Conservation (phyloP, 2,888 invertebrate genomes). For the Cephus sareptanus region DNA sequence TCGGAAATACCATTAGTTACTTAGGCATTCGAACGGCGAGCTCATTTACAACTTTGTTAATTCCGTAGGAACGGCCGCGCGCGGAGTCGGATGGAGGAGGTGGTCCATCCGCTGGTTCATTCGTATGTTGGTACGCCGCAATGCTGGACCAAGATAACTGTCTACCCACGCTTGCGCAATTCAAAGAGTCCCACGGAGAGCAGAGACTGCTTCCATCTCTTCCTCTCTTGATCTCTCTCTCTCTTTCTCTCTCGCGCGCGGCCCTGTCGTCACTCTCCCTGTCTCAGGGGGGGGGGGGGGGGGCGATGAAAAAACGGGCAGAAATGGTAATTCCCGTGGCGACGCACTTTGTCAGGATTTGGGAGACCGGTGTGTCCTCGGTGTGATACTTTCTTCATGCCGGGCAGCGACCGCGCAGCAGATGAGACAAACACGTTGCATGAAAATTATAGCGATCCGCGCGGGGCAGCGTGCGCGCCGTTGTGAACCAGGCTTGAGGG, state of each 20-base stretch:
- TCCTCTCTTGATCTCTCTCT: not conserved
- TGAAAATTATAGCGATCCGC: not conserved
- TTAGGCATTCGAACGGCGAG: constrained; percentile 29
- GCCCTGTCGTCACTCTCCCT: not conserved
- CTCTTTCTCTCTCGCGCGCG: not conserved
- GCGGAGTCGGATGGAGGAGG: constrained; percentile 1
- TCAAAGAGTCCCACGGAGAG: not conserved
- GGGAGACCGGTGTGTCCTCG: not conserved
- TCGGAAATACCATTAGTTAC: constrained; percentile 41
- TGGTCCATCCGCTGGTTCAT: not conserved
- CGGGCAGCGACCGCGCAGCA: constrained; percentile 3
- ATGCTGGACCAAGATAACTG: constrained; percentile 2
- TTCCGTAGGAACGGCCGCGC: constrained; percentile 33
- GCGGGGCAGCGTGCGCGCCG: not conserved
- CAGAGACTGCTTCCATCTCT: not conserved
- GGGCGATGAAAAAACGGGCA: not conserved
- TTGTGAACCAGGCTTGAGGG: not conserved
- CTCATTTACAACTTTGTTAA: constrained; percentile 49
- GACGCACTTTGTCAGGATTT: constrained; percentile 12
- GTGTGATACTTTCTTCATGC: constrained; percentile 2
- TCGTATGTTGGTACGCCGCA: not conserved
- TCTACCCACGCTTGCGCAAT: constrained; percentile 11
- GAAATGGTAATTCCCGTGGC: constrained; percentile 8
- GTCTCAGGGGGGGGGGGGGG: not conserved
- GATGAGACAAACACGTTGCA: not conserved